Conservation (phyloP, 2,113 vertebrate genomes). For the Scomber japonicus region DNA sequence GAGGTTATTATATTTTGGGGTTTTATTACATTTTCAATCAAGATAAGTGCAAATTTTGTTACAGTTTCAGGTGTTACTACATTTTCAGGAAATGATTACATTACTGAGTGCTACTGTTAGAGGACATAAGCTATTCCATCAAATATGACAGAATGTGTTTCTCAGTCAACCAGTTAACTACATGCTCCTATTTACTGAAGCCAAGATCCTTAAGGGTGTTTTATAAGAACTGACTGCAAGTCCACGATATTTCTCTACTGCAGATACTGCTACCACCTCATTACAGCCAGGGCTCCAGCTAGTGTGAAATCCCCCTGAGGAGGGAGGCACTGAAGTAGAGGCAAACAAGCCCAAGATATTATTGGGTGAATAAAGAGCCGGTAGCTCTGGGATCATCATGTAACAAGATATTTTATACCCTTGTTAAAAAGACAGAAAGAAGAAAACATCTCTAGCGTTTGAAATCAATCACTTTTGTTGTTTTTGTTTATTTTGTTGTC, state of each 20-base stretch:
- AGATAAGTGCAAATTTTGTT: too few species aligned
- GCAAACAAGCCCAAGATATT: constrained; percentile 61
- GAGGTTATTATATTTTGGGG: too few species aligned
- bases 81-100: too few species aligned
- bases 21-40: too few species aligned
- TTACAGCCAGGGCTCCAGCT: constrained; percentile 69
- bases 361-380: constrained; percentile 65
- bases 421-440: constrained; percentile 39
- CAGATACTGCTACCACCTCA: constrained; percentile 62
- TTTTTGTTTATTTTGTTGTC: constrained; percentile 14
- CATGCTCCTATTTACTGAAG: constrained; percentile 44
- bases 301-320: constrained; percentile 57
- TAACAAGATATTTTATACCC: constrained; percentile 55
- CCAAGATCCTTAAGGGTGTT: constrained; percentile 42
- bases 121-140: neutral
- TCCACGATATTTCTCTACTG: constrained; percentile 46
- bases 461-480: constrained; percentile 16
- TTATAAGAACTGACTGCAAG: constrained; percentile 48
- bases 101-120: too few species aligned
- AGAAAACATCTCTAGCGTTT: neutral
- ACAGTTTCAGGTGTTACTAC: too few species aligned
- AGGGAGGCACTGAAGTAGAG: constrained; percentile 51
- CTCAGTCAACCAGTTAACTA: constrained; percentile 39
- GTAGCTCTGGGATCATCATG: constrained; percentile 54
- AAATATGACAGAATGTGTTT: constrained; percentile 10